These are phyloP conservation scores for Ophiothrix spiculata DNA, from an alignment of 35 echinoderm and acorn worm species.

Conservation along the genomic window DNA sequence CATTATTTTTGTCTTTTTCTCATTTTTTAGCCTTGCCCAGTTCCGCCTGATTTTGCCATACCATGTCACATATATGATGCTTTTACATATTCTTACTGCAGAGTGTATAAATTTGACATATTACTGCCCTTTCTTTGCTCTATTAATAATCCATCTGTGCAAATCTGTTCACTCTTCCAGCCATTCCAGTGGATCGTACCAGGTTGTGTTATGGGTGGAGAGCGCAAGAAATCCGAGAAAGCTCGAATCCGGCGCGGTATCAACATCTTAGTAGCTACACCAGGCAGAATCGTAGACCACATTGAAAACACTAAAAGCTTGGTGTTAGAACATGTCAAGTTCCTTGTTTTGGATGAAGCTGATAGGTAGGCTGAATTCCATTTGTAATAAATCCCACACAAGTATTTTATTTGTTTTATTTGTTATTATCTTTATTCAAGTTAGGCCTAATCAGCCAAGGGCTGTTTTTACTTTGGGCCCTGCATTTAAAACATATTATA, in stretches of 20 bases:
- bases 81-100: no score
- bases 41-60: no score
- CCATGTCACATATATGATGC: not conserved
- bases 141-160: not conserved
- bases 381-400: no score
- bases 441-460: no score
- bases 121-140: not conserved
- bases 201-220: slow-evolving; percentile 81
- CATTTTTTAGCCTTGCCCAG: no score
- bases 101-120: not conserved
- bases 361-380: slow-evolving; percentile 54
- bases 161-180: slow-evolving; percentile 14
- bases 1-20: no score
- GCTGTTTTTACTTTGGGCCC: no score
- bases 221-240: slow-evolving; percentile 93
- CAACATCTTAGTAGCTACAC: slow-evolving; percentile 90
- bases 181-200: slow-evolving; percentile 96
- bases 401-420: not conserved
- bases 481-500: no score
- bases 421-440: no score
- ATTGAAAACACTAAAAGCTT: slow-evolving; percentile 54
- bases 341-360: slow-evolving; percentile 90
- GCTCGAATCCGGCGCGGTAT: slow-evolving; percentile 76
- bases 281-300: slow-evolving; percentile 89
- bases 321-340: slow-evolving; percentile 44